Conservation (phyloP, 2,797 vertebrate species). For the Acanthis flammea region DNA sequence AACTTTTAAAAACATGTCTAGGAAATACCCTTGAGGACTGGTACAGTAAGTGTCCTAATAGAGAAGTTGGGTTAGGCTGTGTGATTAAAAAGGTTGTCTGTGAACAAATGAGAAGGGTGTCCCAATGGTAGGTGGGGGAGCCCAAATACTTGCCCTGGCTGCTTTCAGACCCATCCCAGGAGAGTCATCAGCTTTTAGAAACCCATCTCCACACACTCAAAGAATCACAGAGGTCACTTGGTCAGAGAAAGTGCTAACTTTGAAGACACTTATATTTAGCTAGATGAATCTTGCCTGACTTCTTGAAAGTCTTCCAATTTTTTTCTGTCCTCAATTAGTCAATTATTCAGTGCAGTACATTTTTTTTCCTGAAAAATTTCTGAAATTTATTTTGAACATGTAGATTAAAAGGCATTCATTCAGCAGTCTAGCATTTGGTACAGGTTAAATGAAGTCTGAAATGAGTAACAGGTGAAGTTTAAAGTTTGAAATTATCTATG, state of each 20-base stretch:
- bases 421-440: not conserved
- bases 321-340: not conserved
- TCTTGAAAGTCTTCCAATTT: not conserved
- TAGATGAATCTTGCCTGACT: not conserved
- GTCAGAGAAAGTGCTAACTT: not conserved
- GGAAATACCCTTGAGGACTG: not conserved
- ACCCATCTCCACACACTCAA: not conserved
- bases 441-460: not conserved
- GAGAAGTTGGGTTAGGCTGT: not conserved
- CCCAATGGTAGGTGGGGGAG: not conserved
- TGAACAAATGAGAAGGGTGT: not conserved
- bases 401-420: not conserved
- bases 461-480: not conserved
- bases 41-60: not conserved
- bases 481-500: not conserved
- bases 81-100: not conserved
- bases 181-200: not conserved
- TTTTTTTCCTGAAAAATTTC: not conserved
- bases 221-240: not conserved
- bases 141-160: not conserved
- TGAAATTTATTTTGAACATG: not conserved
- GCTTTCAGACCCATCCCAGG: not conserved
- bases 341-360: not conserved
- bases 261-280: not conserved
- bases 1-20: not conserved